These are phyloP conservation scores for Luffia ferchaultella DNA, from an alignment of 2,888 invertebrate genomes.

Conservation along the genomic window DNA sequence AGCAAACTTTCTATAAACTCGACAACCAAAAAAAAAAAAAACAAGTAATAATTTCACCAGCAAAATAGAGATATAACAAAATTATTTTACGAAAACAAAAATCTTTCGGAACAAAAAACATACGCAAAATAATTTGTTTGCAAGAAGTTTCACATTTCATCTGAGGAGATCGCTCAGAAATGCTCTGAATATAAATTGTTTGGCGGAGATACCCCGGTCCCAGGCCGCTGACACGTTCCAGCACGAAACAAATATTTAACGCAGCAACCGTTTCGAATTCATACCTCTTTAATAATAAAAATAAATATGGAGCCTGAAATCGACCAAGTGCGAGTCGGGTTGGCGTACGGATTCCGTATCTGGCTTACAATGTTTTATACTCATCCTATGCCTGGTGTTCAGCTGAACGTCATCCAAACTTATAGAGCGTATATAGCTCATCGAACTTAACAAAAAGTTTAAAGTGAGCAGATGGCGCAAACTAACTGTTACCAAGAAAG, in stretches of 20 bases:
- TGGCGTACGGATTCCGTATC: too few relatives aligned
- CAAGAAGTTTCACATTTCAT: background rate
- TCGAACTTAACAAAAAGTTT: too few relatives aligned
- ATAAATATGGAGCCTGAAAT: background rate
- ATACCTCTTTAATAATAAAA: background rate
- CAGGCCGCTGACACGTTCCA: background rate
- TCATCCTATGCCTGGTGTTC: too few relatives aligned
- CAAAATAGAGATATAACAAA: too few relatives aligned
- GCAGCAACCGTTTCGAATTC: background rate
- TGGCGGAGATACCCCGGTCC: background rate
- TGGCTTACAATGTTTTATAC: too few relatives aligned
- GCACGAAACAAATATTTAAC: background rate
- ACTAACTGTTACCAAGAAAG: too few relatives aligned
- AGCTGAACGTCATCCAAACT: too few relatives aligned
- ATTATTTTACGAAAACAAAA: too few relatives aligned
- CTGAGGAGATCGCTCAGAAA: background rate
- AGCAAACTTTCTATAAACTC: too few relatives aligned
- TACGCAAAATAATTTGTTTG: background rate
- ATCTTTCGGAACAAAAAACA: background rate
- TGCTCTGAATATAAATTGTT: background rate
- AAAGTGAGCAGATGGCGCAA: too few relatives aligned
- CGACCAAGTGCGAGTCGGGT: background rate
- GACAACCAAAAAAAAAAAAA: background rate
- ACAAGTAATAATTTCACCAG: too few relatives aligned
- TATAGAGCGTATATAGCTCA: too few relatives aligned